Evolutionary conservation across 2,797 vertebrate species (phyloP), one percentile per base, ranked within the genome.

Genomic region (Cryptoblepharus egeriae): DNA sequence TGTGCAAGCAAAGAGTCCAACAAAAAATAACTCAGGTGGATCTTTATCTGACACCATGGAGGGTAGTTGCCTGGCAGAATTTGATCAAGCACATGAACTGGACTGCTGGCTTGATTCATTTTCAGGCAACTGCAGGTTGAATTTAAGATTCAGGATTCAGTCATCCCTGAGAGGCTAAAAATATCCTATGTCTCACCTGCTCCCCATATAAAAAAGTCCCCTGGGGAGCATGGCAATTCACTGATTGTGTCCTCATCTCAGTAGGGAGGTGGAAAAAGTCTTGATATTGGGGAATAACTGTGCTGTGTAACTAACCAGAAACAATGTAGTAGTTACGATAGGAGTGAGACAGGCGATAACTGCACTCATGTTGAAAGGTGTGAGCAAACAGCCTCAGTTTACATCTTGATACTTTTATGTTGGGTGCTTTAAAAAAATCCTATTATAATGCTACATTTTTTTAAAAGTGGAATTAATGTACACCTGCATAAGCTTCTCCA

Each of bases 391-490:
- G 12, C 61, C 35, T n/a, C 7, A 22, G 11, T 24, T 9, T 30
- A 9, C 67, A 37, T 69, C 67, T 76, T 26, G 20, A n/a, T 55
- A 60, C 30, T 18, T 10, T n/a, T 79, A 22, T 30, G 52, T 42
- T 28, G 20, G 8, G 57, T 58, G 13, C 4, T 84, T 26, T 55
- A 83, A 71, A 13, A 72, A 82, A 22, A 85, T 20, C 37, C 63
- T 39, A 1, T 67, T 4, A 58, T 39, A 91, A 60, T 5, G 30
- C 52, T 57, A 3, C 45, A 24, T 77, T 63, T 49, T 77, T 63
- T 49, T 9, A 75, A 80, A 76, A 79, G 61, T 28, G 42, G 70
- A 84, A 39, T 78, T 30, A 89, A 75, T 16, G 58, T 55, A 32
- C 8, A 61, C 10, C 26, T 80, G n/a, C 49, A 70, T 74, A 5